Evolutionary conservation across 2,113 vertebrate genomes (phyloP).

Genomic region (Scomber japonicus): DNA sequence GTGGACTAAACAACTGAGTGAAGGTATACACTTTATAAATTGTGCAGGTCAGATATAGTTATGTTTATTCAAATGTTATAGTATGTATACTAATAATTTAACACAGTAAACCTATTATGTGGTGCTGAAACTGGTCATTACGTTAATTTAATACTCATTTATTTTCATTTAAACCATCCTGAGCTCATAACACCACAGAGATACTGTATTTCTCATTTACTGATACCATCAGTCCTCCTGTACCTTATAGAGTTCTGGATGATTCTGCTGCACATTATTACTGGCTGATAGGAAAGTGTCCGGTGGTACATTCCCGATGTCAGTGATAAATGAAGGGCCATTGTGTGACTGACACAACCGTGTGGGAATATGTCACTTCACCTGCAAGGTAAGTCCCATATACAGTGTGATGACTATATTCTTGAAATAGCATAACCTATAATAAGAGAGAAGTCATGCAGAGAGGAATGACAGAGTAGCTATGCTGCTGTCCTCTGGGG

Average conservation of each 20-base stretch:
- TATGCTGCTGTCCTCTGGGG: slow-evolving; percentile 4
- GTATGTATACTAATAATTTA: no score
- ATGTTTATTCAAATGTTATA: no score
- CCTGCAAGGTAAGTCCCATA: slow-evolving; percentile 18
- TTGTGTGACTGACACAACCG: slow-evolving; percentile 26
- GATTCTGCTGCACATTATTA: slow-evolving; percentile 1
- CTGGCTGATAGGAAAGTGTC: slow-evolving; percentile 1
- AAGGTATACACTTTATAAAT: no score
- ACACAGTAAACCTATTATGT: no score
- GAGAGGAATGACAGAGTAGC: slow-evolving; percentile 26
- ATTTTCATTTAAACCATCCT: background rate
- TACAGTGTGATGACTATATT: slow-evolving; percentile 15
- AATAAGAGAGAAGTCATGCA: slow-evolving; percentile 26
- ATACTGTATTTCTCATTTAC: background rate
- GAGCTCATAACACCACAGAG: background rate
- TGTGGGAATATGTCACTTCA: slow-evolving; percentile 19
- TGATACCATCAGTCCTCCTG: background rate
- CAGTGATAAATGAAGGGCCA: slow-evolving; percentile 30
- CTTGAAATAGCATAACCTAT: slow-evolving; percentile 32
- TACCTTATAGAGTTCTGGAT: no score
- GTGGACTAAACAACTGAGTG: no score
- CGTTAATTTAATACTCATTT: no score
- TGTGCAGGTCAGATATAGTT: no score
- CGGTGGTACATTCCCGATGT: background rate
- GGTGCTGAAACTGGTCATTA: no score